Conservation (phyloP, 2,797 vertebrate species). For the Silurus aristotelis region DNA sequence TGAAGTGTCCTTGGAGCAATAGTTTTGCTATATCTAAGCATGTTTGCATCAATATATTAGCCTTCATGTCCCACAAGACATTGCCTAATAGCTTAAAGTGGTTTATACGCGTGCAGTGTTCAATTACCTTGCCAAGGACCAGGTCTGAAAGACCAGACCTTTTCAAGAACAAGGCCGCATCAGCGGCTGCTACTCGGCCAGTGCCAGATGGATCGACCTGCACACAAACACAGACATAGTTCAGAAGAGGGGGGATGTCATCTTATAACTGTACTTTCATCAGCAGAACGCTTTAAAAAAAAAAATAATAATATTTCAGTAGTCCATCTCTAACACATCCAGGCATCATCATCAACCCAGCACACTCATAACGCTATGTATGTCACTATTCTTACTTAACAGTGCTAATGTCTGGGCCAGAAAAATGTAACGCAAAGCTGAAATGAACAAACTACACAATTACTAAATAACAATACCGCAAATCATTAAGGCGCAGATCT, state of each 20-base stretch:
- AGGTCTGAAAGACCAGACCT: slow-evolving; percentile 92
- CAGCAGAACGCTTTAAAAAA: not conserved
- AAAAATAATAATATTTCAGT: not conserved
- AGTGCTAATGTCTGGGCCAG: not conserved
- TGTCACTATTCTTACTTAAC: too few species aligned
- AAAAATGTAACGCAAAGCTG: not conserved
- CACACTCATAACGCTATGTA: too few species aligned
- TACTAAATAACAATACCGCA: not conserved
- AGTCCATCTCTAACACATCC: not conserved
- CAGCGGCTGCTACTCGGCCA: slow-evolving; percentile 88
- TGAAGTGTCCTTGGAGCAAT: not conserved
- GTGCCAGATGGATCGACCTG: slow-evolving; percentile 89
- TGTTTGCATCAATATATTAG: slow-evolving; percentile 28
- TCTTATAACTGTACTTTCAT: not conserved
- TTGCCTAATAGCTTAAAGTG: not conserved
- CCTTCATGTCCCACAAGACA: slow-evolving; percentile 14
- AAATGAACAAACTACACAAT: not conserved
- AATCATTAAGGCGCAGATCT: not conserved
- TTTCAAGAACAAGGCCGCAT: slow-evolving; percentile 95
- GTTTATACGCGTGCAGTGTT: not conserved
- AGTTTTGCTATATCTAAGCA: not conserved
- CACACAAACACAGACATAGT: slow-evolving; percentile 28
- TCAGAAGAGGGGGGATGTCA: not conserved
- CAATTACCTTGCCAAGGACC: slow-evolving; percentile 89
- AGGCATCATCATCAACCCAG: not conserved